Conservation (phyloP, 1,140 invertebrate genomes). For the Diorhabda sublineata region DNA sequence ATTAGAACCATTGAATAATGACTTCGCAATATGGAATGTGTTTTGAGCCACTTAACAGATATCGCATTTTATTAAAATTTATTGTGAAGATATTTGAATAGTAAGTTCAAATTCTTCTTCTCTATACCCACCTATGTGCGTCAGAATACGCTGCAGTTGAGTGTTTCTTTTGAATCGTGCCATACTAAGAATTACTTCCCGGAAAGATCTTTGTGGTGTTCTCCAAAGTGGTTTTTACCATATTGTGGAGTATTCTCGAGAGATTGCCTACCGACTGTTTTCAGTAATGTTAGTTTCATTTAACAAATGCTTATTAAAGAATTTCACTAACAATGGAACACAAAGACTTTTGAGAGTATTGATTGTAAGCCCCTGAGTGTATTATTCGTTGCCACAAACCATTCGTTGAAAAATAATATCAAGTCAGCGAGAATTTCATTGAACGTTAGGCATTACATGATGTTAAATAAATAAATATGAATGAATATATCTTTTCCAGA, state of each 20-base stretch:
- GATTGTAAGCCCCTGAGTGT: not conserved
- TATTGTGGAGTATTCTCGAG: conserved; percentile 2
- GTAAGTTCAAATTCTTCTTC: too few species aligned
- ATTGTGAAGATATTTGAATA: too few species aligned
- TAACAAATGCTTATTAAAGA: conserved; percentile 3
- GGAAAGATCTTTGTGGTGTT: not conserved
- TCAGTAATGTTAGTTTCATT: conserved; percentile 1
- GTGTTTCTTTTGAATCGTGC: not conserved
- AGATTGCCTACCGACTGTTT: not conserved
- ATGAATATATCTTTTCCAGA: too few species aligned
- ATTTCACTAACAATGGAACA: conserved; percentile 1
- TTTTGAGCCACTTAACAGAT: too few species aligned
- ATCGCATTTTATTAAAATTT: too few species aligned
- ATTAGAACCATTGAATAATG: too few species aligned
- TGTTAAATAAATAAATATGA: too few species aligned
- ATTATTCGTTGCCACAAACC: too few species aligned
- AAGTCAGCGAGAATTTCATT: too few species aligned
- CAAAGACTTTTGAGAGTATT: not conserved
- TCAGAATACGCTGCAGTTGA: not conserved
- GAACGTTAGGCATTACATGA: too few species aligned
- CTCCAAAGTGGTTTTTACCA: not conserved
- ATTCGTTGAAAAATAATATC: too few species aligned
- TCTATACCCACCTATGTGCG: not conserved
- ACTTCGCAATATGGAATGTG: too few species aligned
- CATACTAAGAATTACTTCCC: not conserved